Evolutionary conservation across 2,888 invertebrate species (phyloP).

Genomic region (Sclerodermus sp.): DNA sequence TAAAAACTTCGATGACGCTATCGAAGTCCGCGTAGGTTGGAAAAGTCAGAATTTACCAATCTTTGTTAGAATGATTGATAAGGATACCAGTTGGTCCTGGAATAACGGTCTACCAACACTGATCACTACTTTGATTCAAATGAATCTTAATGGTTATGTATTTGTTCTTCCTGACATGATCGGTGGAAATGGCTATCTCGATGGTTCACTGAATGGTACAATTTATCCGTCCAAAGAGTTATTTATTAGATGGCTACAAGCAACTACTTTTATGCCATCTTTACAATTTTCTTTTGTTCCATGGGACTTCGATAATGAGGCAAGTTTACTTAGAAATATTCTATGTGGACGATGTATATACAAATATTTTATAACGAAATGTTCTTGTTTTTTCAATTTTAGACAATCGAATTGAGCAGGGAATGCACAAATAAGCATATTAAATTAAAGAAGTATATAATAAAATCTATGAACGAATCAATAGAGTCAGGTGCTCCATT

Average conservation of each 20-base stretch:
- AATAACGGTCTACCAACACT: constrained; percentile 73
- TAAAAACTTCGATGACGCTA: constrained; percentile 63
- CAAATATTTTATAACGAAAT: background rate
- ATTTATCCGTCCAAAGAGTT: constrained; percentile 61
- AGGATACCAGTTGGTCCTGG: constrained; percentile 70
- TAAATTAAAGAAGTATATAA: constrained; percentile 64
- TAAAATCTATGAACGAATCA: constrained; percentile 63
- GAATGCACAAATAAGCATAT: constrained; percentile 70
- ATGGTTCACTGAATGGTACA: constrained; percentile 58
- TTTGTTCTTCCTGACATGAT: constrained; percentile 81
- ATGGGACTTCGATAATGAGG: constrained; percentile 71
- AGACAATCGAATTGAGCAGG: constrained; percentile 67
- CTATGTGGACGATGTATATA: background rate
- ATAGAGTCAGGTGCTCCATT: constrained; percentile 69
- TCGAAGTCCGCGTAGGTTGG: constrained; percentile 72
- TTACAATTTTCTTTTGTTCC: constrained; percentile 81
- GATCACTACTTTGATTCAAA: constrained; percentile 71
- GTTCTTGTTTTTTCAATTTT: background rate
- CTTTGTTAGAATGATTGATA: constrained; percentile 78
- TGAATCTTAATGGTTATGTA: constrained; percentile 62
- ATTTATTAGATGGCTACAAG: constrained; percentile 78
- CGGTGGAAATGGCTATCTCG: constrained; percentile 69
- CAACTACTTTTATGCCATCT: constrained; percentile 75
- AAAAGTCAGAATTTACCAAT: constrained; percentile 71
- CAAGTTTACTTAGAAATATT: constrained; percentile 10